These are phyloP conservation scores for Sebastes dallii DNA, from an alignment of 2,797 vertebrate species.

Conservation along the genomic window DNA sequence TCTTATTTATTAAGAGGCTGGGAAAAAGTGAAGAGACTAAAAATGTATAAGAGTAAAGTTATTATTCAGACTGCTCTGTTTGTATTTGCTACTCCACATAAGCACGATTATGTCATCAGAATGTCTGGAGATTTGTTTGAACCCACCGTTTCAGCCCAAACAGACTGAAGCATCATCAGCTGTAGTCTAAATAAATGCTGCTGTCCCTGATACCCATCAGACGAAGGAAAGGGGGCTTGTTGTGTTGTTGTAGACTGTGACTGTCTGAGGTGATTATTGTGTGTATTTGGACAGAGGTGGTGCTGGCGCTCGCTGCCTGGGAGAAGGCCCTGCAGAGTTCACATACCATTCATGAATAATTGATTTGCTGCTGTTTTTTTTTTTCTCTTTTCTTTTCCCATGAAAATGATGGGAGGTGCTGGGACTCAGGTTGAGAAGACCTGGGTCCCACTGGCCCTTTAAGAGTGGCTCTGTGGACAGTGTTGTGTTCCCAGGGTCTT, in stretches of 20 bases:
- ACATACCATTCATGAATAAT: conserved; percentile 46
- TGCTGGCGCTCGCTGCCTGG: not conserved
- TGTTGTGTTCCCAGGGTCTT: conserved; percentile 84
- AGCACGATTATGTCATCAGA: not conserved
- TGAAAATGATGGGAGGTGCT: conserved; percentile 45
- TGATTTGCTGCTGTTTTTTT: conserved; percentile 29
- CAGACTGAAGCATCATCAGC: conserved; percentile 23
- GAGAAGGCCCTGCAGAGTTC: conserved; percentile 9
- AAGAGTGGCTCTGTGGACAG: conserved; percentile 75
- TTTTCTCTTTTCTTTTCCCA: conserved; percentile 2
- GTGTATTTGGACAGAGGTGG: conserved; percentile 23
- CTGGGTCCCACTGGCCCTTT: conserved; percentile 76
- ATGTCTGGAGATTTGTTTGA: conserved; percentile 28
- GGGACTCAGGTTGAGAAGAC: conserved; percentile 51
- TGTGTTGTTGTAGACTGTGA: conserved; percentile 4
- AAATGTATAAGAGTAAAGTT: not conserved
- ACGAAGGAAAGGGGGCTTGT: rapidly evolving
- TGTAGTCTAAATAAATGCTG: conserved; percentile 55
- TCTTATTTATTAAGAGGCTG: not conserved
- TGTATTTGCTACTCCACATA: not conserved
- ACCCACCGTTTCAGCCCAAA: conserved; percentile 3
- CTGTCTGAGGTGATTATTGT: conserved; percentile 33
- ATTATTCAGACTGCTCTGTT: not conserved
- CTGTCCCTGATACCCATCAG: conserved; percentile 39
- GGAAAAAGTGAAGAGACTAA: too few species aligned